phyloP scores from a whole-genome alignment of 2,888 invertebrate species.

The Lasioglossum leucozonium region DNA sequence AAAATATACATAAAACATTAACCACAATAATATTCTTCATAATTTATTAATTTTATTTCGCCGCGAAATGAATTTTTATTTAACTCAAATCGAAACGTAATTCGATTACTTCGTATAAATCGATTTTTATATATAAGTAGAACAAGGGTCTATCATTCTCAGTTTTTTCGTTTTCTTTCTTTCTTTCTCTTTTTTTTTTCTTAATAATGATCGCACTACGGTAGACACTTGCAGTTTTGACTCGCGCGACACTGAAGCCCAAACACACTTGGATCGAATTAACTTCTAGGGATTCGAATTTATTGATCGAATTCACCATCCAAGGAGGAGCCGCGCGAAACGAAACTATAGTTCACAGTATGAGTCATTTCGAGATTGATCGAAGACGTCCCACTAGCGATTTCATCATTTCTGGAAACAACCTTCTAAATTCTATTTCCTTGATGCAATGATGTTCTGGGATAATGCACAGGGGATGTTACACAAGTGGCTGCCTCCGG shows the following conservation, averaged over 20 bases:
- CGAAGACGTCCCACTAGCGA: background rate
- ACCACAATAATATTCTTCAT: too few relatives aligned
- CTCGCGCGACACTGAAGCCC: conserved; percentile 52
- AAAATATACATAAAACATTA: too few relatives aligned
- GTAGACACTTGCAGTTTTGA: conserved; percentile 44
- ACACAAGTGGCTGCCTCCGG: background rate
- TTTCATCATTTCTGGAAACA: background rate
- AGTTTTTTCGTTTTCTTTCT: too few relatives aligned
- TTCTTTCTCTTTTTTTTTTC: conserved; percentile 1
- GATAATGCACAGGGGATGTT: background rate
- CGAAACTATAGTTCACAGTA: background rate
- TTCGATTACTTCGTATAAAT: background rate
- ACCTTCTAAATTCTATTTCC: background rate
- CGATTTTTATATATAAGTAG: background rate
- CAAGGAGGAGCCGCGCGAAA: conserved; percentile 4
- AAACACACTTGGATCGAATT: conserved; percentile 60
- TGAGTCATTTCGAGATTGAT: conserved; percentile 6
- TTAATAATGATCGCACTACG: background rate
- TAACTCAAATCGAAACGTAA: too few relatives aligned
- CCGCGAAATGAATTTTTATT: too few relatives aligned
- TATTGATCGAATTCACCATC: conserved; percentile 57
- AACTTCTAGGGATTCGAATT: conserved; percentile 64
- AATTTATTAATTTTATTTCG: too few relatives aligned
- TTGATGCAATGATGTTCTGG: conserved; percentile 4
- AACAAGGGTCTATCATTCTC: background rate